Evolutionary conservation across 2,888 invertebrate genomes (phyloP).

Genomic region (Lasioglossum zephyrum): DNA sequence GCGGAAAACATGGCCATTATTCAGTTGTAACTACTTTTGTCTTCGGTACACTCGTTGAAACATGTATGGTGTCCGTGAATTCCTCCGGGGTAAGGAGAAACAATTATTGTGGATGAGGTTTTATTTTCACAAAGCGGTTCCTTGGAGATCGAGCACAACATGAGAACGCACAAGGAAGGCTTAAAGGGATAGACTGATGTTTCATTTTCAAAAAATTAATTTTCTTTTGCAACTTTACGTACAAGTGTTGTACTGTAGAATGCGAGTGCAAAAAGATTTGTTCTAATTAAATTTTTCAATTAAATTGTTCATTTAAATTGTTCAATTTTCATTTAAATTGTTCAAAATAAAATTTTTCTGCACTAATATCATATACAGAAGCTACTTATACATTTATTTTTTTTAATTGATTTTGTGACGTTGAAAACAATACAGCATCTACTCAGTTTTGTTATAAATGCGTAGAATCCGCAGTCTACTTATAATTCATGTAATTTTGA

Average conservation of each 20-base stretch:
- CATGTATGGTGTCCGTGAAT: neutral
- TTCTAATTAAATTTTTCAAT: too few relatives aligned
- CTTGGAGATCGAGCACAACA: neutral
- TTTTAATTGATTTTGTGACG: too few relatives aligned
- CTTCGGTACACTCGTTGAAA: neutral
- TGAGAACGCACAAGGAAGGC: neutral
- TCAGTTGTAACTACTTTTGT: conserved; percentile 1
- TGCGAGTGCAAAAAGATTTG: too few relatives aligned
- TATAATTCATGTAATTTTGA: too few relatives aligned
- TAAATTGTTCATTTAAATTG: too few relatives aligned
- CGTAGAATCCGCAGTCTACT: too few relatives aligned
- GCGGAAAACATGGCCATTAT: neutral
- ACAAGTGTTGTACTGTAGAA: too few relatives aligned
- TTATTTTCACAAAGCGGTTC: neutral
- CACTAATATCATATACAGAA: too few relatives aligned
- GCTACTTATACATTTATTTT: too few relatives aligned
- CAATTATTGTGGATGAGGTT: neutral
- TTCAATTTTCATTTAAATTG: too few relatives aligned
- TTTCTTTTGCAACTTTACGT: neutral
- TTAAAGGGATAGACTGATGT: neutral
- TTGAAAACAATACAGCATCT: neutral
- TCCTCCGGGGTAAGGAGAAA: neutral
- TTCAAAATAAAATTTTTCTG: neutral
- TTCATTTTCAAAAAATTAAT: neutral
- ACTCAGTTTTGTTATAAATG: neutral